Evolutionary conservation across 2,113 vertebrate genomes (phyloP).

Genomic region (Antechinus stuartii): DNA sequence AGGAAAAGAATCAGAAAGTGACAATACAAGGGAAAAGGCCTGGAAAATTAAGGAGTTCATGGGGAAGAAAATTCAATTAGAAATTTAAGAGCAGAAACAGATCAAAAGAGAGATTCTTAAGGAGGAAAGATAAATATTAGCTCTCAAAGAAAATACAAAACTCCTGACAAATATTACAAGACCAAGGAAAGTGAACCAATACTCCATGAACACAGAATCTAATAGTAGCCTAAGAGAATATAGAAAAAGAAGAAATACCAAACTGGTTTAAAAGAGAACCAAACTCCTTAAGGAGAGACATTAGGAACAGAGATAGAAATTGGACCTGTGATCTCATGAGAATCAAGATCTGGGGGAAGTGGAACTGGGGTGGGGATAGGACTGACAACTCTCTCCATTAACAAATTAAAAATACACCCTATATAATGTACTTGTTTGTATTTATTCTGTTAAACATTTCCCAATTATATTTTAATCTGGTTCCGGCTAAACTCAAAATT

Average conservation of each 20-base stretch:
- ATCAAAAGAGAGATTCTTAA: neutral
- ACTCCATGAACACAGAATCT: neutral
- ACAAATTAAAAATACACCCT: neutral
- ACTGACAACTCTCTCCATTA: neutral
- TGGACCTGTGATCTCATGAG: neutral
- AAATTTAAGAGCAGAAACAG: neutral
- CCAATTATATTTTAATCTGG: neutral
- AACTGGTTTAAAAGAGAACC: neutral
- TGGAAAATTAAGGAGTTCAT: neutral
- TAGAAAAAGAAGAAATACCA: neutral
- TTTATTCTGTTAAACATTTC: neutral
- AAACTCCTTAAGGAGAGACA: neutral
- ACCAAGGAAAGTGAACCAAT: neutral
- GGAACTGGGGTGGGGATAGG: neutral
- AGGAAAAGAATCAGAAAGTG: neutral
- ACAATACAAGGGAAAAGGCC: neutral
- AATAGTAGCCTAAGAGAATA: neutral
- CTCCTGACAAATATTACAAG: neutral
- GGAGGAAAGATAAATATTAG: neutral
- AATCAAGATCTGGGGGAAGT: neutral
- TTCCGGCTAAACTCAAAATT: neutral
- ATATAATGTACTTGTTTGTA: neutral
- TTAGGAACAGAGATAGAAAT: neutral
- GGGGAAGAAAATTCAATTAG: neutral
- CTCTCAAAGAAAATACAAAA: neutral